Conservation (phyloP, 2,797 vertebrate species). For the Danio aesculapii region DNA sequence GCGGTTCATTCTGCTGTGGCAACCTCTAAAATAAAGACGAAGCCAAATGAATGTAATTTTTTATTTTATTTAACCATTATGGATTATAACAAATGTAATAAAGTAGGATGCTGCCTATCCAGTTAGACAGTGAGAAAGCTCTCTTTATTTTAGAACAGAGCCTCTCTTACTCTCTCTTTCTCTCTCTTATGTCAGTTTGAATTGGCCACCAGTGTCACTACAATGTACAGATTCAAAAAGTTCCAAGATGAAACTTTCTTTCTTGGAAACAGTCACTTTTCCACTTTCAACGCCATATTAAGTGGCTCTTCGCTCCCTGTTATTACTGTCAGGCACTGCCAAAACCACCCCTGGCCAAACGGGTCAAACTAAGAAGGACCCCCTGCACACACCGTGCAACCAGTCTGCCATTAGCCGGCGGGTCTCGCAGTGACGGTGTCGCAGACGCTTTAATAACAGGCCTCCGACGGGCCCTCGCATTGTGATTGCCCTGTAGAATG, state of each 20-base stretch:
- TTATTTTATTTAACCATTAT: no score
- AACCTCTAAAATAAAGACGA: no score
- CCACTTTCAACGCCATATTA: constrained; percentile 42
- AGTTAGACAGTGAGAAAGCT: background rate
- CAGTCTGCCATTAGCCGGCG: constrained; percentile 49
- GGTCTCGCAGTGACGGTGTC: constrained; percentile 40
- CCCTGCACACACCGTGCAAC: constrained; percentile 12
- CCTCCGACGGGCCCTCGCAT: constrained; percentile 33
- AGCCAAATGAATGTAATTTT: no score
- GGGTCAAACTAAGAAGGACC: constrained; percentile 47
- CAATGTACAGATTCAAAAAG: constrained; percentile 26
- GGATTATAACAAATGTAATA: no score
- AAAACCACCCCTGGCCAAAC: constrained; percentile 25
- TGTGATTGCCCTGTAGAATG: constrained; percentile 43
- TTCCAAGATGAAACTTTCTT: constrained; percentile 44
- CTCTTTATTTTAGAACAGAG: constrained; percentile 5
- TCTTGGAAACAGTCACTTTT: constrained; percentile 22
- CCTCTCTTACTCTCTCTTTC: constrained; percentile 22
- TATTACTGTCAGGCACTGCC: constrained; percentile 48
- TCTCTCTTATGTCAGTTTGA: constrained; percentile 4
- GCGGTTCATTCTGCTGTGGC: no score
- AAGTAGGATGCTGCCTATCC: background rate
- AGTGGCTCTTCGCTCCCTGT: constrained; percentile 9
- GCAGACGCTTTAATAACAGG: constrained; percentile 59
- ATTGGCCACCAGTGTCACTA: constrained; percentile 25